Evolutionary conservation across 2,797 vertebrate species (phyloP).

Genomic region (Limnodromus scolopaceus): DNA sequence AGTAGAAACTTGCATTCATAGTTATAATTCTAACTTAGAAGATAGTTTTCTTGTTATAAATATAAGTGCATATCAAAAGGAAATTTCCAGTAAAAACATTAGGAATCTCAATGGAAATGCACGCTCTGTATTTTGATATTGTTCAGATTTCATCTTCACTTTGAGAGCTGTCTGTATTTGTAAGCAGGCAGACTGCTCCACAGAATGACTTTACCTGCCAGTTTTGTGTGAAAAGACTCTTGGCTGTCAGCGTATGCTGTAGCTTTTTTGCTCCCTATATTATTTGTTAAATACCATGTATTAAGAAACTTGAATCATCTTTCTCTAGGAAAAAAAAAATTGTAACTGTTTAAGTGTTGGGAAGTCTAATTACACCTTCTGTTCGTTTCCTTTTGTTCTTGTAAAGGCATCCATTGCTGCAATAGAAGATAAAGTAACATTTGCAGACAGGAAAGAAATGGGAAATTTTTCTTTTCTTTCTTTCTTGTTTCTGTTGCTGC

Average conservation of each 20-base stretch:
- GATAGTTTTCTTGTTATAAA: not conserved
- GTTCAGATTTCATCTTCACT: not conserved
- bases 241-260: not conserved
- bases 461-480: not conserved
- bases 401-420: not conserved
- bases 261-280: not conserved
- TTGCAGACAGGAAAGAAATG: constrained; percentile 21
- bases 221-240: not conserved
- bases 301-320: constrained; percentile 10
- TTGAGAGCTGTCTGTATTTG: not conserved
- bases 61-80: not conserved
- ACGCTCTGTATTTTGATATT: not conserved
- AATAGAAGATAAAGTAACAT: constrained; percentile 10
- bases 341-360: not conserved
- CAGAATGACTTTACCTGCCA: not conserved
- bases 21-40: not conserved
- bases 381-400: constrained; percentile 19
- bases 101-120: not conserved
- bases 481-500: constrained; percentile 19
- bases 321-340: not conserved
- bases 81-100: not conserved
- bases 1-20: not conserved
- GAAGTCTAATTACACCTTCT: constrained; percentile 1
- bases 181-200: not conserved
- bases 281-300: constrained; percentile 15